Percentiles rank a stretch among this genome's conserved stretches.
Evolutionary conservation across 2,888 invertebrate genomes (phyloP).

Genomic region (Punctoribates punctum): DNA sequence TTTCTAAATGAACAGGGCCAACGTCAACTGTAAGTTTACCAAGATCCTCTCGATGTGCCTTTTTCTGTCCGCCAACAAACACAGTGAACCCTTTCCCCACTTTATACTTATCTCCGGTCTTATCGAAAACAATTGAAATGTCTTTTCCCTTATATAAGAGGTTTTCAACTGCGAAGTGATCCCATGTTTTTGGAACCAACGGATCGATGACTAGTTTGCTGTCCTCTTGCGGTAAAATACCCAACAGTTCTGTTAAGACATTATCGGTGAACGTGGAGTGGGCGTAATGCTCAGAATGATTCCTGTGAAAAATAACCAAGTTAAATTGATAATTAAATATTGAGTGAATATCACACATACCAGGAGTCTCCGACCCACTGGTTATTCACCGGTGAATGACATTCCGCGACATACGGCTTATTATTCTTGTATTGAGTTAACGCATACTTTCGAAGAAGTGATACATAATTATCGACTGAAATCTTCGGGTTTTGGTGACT

Average conservation of each 20-base stretch:
- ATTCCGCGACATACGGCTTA: constrained; percentile 12
- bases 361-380: neutral
- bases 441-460: neutral
- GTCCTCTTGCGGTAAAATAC: neutral
- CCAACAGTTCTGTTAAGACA: neutral
- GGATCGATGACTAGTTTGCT: neutral
- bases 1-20: no score
- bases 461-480: neutral
- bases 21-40: neutral
- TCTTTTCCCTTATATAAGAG: neutral
- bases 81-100: neutral
- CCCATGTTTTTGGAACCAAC: neutral
- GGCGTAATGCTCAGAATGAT: constrained; percentile 18
- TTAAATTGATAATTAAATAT: no score
- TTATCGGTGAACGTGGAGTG: constrained; percentile 5
- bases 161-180: neutral
- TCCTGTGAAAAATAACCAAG: no score
- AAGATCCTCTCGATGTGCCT: neutral
- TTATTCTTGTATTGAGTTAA: constrained; percentile 19
- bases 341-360: neutral
- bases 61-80: neutral
- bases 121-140: neutral
- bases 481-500: constrained; percentile 9
- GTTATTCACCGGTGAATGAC: constrained; percentile 3
- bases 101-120: neutral